These are phyloP conservation scores for Xiphorhynchus erythropygius DNA, from an alignment of 2,797 vertebrate genomes.

Conservation along the genomic window DNA sequence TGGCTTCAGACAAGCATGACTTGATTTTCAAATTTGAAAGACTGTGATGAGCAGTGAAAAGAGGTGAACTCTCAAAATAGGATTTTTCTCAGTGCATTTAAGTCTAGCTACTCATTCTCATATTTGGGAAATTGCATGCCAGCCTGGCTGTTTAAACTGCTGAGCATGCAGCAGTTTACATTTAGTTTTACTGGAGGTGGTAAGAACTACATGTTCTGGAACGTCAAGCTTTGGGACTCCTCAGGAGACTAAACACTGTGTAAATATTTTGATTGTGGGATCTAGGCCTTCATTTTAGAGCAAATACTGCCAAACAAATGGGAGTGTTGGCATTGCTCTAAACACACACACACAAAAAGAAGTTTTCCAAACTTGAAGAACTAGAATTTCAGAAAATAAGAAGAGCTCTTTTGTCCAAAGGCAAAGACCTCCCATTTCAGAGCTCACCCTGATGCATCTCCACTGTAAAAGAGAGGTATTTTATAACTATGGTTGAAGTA, in stretches of 20 bases:
- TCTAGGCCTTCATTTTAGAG: neutral
- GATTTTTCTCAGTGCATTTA: neutral
- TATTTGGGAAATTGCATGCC: neutral
- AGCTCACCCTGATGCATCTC: neutral
- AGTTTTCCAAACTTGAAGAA: neutral
- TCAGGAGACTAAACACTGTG: neutral
- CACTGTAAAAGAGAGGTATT: neutral
- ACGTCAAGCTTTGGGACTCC: neutral
- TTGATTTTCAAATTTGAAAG: neutral
- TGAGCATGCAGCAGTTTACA: neutral
- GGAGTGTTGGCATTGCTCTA: neutral
- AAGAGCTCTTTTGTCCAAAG: neutral
- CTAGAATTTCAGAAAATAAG: neutral
- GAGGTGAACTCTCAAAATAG: neutral
- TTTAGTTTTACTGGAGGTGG: neutral
- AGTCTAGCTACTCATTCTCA: neutral
- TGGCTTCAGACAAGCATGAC: neutral
- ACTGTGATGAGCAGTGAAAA: neutral
- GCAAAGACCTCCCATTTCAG: neutral
- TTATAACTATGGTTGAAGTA: neutral
- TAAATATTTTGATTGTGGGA: conserved; percentile 6
- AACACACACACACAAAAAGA: neutral
- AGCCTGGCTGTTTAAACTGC: neutral
- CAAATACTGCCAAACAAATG: neutral
- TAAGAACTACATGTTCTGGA: neutral